Conservation (phyloP, 64 coral and sea anemone genomes). For the Catalaphyllia jardinei region DNA sequence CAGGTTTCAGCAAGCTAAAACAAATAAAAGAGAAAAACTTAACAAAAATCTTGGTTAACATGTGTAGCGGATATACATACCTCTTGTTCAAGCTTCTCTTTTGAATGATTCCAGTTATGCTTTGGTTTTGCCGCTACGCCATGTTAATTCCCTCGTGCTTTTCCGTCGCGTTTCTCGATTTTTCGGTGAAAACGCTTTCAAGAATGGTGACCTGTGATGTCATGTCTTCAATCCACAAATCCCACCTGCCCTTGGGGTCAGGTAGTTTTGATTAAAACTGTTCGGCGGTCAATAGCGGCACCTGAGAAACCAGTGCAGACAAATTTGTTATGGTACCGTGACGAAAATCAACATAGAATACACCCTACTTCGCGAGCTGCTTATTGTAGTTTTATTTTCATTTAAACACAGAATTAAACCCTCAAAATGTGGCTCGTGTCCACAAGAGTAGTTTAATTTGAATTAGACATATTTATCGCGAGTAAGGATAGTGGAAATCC, state of each 20-base stretch:
- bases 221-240: neutral
- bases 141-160: neutral
- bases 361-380: neutral
- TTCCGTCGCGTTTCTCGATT: neutral
- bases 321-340: neutral
- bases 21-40: neutral
- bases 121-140: neutral
- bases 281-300: slow-evolving; percentile 18
- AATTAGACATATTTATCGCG: too few species aligned
- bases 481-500: too few species aligned
- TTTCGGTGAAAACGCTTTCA: slow-evolving; percentile 7
- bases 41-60: neutral
- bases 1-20: neutral
- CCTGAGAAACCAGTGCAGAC: neutral
- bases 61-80: neutral
- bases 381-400: too few species aligned
- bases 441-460: too few species aligned
- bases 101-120: neutral
- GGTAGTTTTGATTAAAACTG: slow-evolving; percentile 36
- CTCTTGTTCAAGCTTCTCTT: neutral
- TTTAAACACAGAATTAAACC: too few species aligned
- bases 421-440: too few species aligned
- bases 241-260: slow-evolving; percentile 26
- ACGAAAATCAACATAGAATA: neutral
- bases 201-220: slow-evolving; percentile 35